Conservation (phyloP, 2,797 vertebrate genomes). For the Cirrhinus molitorella region DNA sequence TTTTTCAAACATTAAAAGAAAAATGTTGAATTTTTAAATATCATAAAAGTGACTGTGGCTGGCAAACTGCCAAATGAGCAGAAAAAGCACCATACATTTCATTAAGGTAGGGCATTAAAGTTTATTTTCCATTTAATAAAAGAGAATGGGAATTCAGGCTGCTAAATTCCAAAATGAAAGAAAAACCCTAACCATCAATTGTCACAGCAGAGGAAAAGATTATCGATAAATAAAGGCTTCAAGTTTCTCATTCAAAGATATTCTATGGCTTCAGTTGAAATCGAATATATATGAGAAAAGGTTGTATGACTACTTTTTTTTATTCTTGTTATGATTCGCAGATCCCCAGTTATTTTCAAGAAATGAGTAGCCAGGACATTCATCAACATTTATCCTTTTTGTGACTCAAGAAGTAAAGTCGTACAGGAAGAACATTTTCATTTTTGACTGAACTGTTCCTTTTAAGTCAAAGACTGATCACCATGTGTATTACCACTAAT, state of each 20-base stretch:
- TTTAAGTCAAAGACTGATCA: conserved; percentile 9
- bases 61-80: not conserved
- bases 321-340: not conserved
- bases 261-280: not conserved
- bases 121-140: not conserved
- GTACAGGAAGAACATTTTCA: not conserved
- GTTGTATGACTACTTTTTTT: not conserved
- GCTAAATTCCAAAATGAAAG: not conserved
- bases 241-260: conserved; percentile 8
- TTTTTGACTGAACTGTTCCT: not conserved
- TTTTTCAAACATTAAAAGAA: not conserved
- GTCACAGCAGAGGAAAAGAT: not conserved
- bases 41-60: not conserved
- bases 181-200: not conserved
- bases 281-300: not conserved
- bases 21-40: not conserved
- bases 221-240: not conserved
- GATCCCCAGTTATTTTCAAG: not conserved
- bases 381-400: not conserved
- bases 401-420: not conserved
- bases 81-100: not conserved
- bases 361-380: not conserved
- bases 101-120: not conserved
- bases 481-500: conserved; percentile 1
- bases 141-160: not conserved